phyloP scores from a whole-genome alignment of 2,797 vertebrate species.

The Borostomias antarcticus region DNA sequence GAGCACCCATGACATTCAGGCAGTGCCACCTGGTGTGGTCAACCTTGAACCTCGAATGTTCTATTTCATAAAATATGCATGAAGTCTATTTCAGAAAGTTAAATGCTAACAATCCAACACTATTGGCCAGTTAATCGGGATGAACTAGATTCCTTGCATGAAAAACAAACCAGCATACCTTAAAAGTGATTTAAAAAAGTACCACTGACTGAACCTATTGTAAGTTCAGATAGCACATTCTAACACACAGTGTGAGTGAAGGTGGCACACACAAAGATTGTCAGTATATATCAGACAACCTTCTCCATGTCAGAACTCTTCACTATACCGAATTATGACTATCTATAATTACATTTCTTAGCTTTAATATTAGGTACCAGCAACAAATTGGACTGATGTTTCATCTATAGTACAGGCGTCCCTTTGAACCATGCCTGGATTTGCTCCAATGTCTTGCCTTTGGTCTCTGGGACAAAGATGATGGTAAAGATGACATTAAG shows the following conservation, averaged over 20 bases:
- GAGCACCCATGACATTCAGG: too few species aligned
- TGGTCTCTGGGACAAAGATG: constrained; percentile 86
- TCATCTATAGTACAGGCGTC: constrained; percentile 43
- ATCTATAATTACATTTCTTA: not conserved
- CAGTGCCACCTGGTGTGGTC: too few species aligned
- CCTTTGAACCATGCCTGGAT: constrained; percentile 83
- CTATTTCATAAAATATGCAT: not conserved
- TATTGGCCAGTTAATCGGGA: too few species aligned
- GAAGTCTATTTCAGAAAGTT: not conserved
- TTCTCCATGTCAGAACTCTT: not conserved
- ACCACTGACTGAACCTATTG: too few species aligned
- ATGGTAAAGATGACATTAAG: constrained; percentile 82
- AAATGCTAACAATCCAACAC: too few species aligned
- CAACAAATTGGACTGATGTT: not conserved
- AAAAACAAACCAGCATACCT: too few species aligned
- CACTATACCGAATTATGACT: not conserved
- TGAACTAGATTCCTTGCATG: not conserved
- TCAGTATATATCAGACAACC: not conserved
- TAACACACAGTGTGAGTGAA: too few species aligned
- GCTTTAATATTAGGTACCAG: not conserved
- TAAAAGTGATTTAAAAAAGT: not conserved
- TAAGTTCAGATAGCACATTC: too few species aligned
- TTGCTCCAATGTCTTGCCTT: constrained; percentile 90
- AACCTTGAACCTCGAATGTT: too few species aligned
- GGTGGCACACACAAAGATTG: not conserved